A percentile compares a stretch with the other conserved stretches of the same genome.
phyloP scores from a whole-genome alignment of 1,140 invertebrate genomes.

The Magallana angulata region DNA sequence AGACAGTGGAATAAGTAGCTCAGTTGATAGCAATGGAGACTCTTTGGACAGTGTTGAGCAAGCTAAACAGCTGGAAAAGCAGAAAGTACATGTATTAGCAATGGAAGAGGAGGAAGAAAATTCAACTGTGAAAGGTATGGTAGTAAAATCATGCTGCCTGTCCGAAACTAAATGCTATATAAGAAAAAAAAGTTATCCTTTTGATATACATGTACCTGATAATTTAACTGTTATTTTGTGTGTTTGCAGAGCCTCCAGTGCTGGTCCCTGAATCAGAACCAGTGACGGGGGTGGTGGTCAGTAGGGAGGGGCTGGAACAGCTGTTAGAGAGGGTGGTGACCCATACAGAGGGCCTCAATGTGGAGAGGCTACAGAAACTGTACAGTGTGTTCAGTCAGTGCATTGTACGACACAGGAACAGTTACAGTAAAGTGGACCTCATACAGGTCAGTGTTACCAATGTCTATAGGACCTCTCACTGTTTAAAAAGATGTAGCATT shows the following conservation, averaged over 20 bases:
- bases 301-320: slow-evolving; percentile 57
- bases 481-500: too few relatives aligned
- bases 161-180: too few relatives aligned
- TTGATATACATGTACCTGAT: background rate
- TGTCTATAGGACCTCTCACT: too few relatives aligned
- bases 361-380: slow-evolving; percentile 76
- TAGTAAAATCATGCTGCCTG: too few relatives aligned
- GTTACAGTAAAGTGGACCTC: slow-evolving; percentile 72
- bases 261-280: background rate
- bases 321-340: slow-evolving; percentile 73
- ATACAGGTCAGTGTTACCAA: slow-evolving; percentile 62
- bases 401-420: slow-evolving; percentile 72
- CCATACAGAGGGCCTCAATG: slow-evolving; percentile 70
- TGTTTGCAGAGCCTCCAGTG: slow-evolving; percentile 42
- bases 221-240: slow-evolving; percentile 9
- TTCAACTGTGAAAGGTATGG: background rate
- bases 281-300: background rate
- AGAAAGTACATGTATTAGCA: background rate
- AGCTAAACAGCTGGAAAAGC: slow-evolving; percentile 52
- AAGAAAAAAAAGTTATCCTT: background rate
- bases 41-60: slow-evolving; percentile 74
- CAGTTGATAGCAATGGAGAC: slow-evolving; percentile 74
- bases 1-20: slow-evolving; percentile 74
- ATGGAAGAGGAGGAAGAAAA: background rate
- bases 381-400: slow-evolving; percentile 76